phyloP scores from a whole-genome alignment of 2,113 vertebrate species.

The Osmerus eperlanus region DNA sequence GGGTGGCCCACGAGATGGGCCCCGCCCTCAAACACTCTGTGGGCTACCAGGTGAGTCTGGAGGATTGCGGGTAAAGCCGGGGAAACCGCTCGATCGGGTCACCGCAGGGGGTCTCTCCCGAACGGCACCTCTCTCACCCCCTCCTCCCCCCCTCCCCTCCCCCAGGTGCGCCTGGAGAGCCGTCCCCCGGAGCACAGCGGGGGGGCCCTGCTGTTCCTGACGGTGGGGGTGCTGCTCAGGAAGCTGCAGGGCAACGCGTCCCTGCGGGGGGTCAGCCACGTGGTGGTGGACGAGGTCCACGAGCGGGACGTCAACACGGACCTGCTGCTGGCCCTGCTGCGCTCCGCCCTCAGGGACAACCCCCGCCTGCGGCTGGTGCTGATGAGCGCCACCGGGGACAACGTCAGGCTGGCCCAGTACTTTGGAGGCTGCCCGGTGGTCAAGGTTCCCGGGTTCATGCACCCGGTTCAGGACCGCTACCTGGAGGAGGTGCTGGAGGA shows the following conservation, averaged over 20 bases:
- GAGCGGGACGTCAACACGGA: constrained; percentile 95
- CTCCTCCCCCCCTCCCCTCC: background rate
- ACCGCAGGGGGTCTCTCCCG: background rate
- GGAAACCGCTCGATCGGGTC: background rate
- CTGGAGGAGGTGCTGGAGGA: constrained; percentile 88
- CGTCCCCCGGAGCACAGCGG: constrained; percentile 79
- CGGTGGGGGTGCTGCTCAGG: constrained; percentile 87
- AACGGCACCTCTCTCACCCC: background rate
- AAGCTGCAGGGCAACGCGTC: constrained; percentile 89
- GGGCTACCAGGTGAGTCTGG: constrained; percentile 81
- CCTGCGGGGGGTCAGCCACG: constrained; percentile 88
- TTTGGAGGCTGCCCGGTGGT: constrained; percentile 86
- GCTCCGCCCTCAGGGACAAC: constrained; percentile 77
- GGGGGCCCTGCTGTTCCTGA: constrained; percentile 93
- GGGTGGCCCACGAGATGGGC: constrained; percentile 89
- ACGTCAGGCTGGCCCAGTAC: constrained; percentile 83
- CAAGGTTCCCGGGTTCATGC: constrained; percentile 93
- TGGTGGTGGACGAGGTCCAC: constrained; percentile 95
- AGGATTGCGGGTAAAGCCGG: background rate
- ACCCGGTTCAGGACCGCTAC: constrained; percentile 86
- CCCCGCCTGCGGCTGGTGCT: constrained; percentile 82
- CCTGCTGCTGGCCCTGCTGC: constrained; percentile 91
- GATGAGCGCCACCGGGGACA: constrained; percentile 95
- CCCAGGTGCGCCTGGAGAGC: constrained; percentile 87
- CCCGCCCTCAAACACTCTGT: constrained; percentile 80